These are phyloP conservation scores for Notarius quadriscutis DNA, from an alignment of 2,113 vertebrate species.

Conservation along the genomic window DNA sequence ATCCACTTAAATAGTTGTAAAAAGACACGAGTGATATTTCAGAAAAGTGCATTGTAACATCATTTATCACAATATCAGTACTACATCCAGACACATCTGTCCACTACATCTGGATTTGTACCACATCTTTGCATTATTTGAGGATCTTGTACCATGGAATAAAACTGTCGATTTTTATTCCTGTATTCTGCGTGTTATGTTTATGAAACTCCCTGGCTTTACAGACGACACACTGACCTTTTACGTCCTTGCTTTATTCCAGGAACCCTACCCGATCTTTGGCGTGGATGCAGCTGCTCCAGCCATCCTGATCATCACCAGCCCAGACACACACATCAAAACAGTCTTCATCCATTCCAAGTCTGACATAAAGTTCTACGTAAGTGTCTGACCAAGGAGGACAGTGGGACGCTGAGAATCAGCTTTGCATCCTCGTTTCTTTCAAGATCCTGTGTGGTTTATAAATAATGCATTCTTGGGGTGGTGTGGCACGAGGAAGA, in stretches of 20 bases:
- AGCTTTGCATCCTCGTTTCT: not conserved
- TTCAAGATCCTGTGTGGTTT: not conserved
- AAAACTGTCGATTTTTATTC: not conserved
- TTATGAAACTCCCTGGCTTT: not conserved
- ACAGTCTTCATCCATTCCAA: not conserved
- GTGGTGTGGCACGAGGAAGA: no score
- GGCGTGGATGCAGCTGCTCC: not conserved
- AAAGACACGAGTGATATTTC: not conserved
- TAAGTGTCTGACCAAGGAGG: slow-evolving; percentile 18
- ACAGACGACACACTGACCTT: not conserved
- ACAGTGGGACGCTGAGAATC: not conserved
- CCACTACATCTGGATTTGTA: not conserved
- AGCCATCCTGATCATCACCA: slow-evolving; percentile 28
- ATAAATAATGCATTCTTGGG: no score
- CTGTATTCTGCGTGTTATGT: not conserved
- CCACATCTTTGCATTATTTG: not conserved
- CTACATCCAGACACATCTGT: not conserved
- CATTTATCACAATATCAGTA: not conserved
- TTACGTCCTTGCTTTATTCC: slow-evolving; percentile 8
- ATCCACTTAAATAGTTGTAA: not conserved
- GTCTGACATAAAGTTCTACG: not conserved
- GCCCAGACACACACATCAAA: not conserved
- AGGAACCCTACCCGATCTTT: not conserved
- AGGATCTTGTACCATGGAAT: not conserved
- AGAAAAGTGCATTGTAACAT: not conserved